Evolutionary conservation across 2,888 invertebrate species (phyloP).

Genomic region (Hirtodrosophila trivittata): DNA sequence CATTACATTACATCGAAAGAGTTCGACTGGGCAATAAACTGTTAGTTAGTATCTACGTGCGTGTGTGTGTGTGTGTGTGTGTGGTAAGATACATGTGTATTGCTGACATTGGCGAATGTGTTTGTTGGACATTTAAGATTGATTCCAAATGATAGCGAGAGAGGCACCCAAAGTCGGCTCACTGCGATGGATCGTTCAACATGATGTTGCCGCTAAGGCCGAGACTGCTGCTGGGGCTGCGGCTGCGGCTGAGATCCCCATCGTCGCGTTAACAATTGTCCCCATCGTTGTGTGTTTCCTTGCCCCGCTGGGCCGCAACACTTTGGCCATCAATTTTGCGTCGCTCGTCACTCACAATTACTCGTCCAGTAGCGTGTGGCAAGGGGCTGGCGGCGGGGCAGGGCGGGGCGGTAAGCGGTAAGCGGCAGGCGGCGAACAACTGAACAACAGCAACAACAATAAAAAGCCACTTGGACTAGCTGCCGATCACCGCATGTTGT

Average conservation of each 20-base stretch:
- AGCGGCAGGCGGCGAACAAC: neutral
- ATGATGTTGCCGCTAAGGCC: constrained; percentile 16
- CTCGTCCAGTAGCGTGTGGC: constrained; percentile 20
- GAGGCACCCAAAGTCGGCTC: constrained; percentile 38
- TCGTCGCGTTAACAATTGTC: constrained; percentile 61
- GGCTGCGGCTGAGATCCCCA: constrained; percentile 34
- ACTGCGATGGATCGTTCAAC: constrained; percentile 15
- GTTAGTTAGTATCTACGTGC: too few relatives aligned
- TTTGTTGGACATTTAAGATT: constrained; percentile 57
- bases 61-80: constrained; percentile 21
- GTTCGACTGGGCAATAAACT: constrained; percentile 6
- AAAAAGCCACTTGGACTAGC: constrained; percentile 51
- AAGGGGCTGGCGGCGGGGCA: neutral
- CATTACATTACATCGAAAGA: neutral
- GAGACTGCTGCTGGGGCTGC: neutral
- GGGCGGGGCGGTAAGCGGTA: neutral
- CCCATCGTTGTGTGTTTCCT: constrained; percentile 32
- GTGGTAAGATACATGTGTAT: constrained; percentile 1
- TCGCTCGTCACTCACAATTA: constrained; percentile 49
- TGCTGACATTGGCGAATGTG: constrained; percentile 50
- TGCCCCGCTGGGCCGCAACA: constrained; percentile 8
- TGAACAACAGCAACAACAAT: constrained; percentile 23
- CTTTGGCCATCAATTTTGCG: constrained; percentile 46
- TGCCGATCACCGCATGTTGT: constrained; percentile 66
- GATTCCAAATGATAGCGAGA: constrained; percentile 58